These are phyloP conservation scores for Trichogramma pretiosum DNA, from an alignment of 1,140 invertebrate species.

Conservation along the genomic window DNA sequence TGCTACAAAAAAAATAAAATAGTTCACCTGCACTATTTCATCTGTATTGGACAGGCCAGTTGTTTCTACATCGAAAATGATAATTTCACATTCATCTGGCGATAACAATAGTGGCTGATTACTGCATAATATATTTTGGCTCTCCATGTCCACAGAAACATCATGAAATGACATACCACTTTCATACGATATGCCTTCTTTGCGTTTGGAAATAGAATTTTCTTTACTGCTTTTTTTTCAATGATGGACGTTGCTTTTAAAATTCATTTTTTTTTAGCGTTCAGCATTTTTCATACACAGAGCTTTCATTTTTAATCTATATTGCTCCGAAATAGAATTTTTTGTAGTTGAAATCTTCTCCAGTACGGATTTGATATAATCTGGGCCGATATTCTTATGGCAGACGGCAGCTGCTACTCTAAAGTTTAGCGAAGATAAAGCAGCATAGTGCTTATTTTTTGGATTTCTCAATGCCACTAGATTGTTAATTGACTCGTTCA, in stretches of 20 bases:
- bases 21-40: constrained; percentile 12
- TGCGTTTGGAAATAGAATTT: background rate
- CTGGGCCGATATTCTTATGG: constrained; percentile 13
- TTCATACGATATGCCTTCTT: constrained; percentile 15
- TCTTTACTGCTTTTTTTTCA: background rate
- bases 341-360: constrained; percentile 2
- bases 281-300: background rate
- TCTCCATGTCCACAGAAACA: background rate
- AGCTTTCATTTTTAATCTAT: background rate
- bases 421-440: constrained; percentile 15
- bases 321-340: background rate
- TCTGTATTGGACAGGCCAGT: constrained; percentile 1
- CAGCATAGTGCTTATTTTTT: constrained; percentile 12
- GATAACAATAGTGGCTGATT: too few relatives aligned
- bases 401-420: constrained; percentile 11
- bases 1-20: background rate
- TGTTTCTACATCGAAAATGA: constrained; percentile 14
- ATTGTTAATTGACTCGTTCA: constrained; percentile 14
- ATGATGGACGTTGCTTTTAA: constrained; percentile 1
- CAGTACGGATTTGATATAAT: background rate
- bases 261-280: background rate
- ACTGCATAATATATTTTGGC: background rate
- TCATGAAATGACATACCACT: constrained; percentile 1
- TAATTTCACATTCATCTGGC: background rate
- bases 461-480: constrained; percentile 4